Evolutionary conservation across 2,113 vertebrate genomes (phyloP), one percentile per base, ranked within the genome.

Genomic region (Empidonax traillii): DNA sequence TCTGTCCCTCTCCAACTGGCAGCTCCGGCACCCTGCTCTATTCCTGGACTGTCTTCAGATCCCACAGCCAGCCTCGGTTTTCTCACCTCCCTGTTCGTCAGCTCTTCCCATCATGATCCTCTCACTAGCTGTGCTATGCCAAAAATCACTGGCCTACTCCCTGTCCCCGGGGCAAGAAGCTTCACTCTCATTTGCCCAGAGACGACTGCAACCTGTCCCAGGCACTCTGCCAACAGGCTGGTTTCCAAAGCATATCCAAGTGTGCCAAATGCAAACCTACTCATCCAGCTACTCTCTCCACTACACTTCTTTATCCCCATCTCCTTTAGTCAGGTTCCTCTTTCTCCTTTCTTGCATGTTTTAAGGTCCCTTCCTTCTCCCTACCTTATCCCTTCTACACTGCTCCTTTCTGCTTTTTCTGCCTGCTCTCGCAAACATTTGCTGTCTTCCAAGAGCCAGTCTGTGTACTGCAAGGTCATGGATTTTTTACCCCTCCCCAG

Each of bases 91-190:
- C 68, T 51, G 52, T 76, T 90, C 7, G 10, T 85, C 90, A 96
- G 85, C 86, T 65, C 66, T 63, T 94, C 90, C 68, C 72, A 88
- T 51, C 71, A 43, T 0, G 1, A 91, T 86, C 37, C 68, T 84
- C 83, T 87, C 80, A 25, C 59, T 68, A 28, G 76, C 47, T 76
- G 63, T 20, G 43, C 44, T 20, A 56, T 31, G 86, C 68, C 93
- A 92, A 46, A 74, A 89, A 39, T n/a, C 77, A 74, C 39, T 31
- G 78, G 73, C 66, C 80, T 47, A 75, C 94, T 92, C 94, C 91
- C 91, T 92, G 56, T 66, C 91, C 89, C 74, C 55, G 9, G 65
- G 92, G 90, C 92, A 94, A 86, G 67, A 47, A 83, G 83, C 92
- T 94, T 56, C 7, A 28, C 47, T 72, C 76, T 89, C 52, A 23